Percentiles rank a stretch among this genome's conserved stretches.
These are phyloP conservation scores for Drosophila tsacasi DNA, from an alignment of 1,140 invertebrate genomes.

Conservation along the genomic window DNA sequence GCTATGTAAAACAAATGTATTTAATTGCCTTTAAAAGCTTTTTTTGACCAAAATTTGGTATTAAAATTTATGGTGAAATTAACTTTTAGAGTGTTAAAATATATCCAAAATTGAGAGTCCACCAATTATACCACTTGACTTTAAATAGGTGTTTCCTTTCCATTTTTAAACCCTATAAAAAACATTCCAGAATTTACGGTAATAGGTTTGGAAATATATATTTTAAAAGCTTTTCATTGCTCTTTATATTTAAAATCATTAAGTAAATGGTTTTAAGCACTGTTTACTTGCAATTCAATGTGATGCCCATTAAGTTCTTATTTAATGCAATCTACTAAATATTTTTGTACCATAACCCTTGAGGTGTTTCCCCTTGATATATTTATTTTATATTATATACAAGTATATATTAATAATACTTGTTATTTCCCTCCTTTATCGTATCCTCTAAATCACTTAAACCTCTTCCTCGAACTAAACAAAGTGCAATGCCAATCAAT, in stretches of 20 bases:
- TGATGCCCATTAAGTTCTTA: too few relatives aligned
- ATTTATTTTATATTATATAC: too few relatives aligned
- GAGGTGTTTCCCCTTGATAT: too few relatives aligned
- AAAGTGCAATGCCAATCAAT: conserved; percentile 36
- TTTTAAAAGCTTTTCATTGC: not conserved
- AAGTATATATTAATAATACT: too few relatives aligned
- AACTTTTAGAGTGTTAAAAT: too few relatives aligned
- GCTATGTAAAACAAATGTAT: too few relatives aligned
- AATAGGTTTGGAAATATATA: not conserved
- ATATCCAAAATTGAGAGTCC: not conserved
- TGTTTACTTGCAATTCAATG: too few relatives aligned
- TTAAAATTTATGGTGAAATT: not conserved
- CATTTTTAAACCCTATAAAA: not conserved
- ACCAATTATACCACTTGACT: not conserved
- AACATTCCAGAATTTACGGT: not conserved
- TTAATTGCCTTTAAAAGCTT: conserved; percentile 18
- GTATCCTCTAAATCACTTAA: conserved; percentile 4
- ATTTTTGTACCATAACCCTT: too few relatives aligned
- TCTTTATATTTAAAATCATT: not conserved
- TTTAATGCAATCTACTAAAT: too few relatives aligned
- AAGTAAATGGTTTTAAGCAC: not conserved
- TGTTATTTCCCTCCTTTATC: not conserved
- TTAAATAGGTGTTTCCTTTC: too few relatives aligned
- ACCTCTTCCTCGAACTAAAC: not conserved
- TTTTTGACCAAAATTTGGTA: not conserved